These are phyloP conservation scores for Macrotis lagotis DNA, from an alignment of 2,113 vertebrate genomes.

Conservation along the genomic window DNA sequence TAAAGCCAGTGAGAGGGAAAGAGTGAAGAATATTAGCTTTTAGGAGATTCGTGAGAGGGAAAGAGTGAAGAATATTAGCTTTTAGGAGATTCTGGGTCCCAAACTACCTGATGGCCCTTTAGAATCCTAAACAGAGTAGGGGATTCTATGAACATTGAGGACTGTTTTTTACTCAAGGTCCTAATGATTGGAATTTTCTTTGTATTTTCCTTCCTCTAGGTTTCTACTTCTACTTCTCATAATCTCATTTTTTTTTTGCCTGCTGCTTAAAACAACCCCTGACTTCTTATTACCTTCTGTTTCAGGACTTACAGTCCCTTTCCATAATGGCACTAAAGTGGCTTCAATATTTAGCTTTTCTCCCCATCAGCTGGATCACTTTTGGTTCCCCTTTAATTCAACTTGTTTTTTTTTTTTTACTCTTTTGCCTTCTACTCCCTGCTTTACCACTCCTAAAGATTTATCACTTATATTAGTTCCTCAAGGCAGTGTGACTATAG, in stretches of 20 bases:
- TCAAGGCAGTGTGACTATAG: not conserved
- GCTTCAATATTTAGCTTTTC: not conserved
- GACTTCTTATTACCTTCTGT: not conserved
- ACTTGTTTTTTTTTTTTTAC: not conserved
- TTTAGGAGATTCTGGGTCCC: not conserved
- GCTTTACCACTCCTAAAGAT: slow-evolving; percentile 8
- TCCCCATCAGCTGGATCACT: not conserved
- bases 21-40: not conserved
- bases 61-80: not conserved
- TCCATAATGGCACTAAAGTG: not conserved
- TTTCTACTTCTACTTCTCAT: not conserved
- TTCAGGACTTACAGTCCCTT: not conserved
- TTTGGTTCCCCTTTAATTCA: not conserved
- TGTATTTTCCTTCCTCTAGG: too few species aligned
- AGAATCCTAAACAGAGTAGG: too few species aligned
- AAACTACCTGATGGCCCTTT: too few species aligned
- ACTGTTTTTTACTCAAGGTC: not conserved
- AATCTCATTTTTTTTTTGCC: not conserved
- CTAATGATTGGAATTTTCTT: not conserved
- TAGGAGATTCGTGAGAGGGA: not conserved
- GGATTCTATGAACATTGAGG: not conserved
- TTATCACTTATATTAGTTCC: not conserved
- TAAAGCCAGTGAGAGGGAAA: too few species aligned
- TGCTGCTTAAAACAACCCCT: not conserved
- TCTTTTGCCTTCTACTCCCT: not conserved